Conservation (phyloP, 1,140 invertebrate species). For the Musca domestica region DNA sequence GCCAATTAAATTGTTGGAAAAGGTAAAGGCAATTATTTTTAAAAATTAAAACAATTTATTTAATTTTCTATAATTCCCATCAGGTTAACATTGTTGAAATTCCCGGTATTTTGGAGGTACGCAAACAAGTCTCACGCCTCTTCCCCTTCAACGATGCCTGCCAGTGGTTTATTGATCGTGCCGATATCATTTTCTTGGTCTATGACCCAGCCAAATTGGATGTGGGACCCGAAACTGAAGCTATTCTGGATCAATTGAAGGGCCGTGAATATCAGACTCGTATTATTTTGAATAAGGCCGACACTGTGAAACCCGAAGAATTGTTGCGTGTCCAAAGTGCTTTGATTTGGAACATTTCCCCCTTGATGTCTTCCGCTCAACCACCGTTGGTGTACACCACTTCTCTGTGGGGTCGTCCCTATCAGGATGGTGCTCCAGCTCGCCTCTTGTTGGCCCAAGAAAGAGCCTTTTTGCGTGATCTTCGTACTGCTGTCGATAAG, state of each 20-base stretch:
- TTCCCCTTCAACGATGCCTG: constrained; percentile 95
- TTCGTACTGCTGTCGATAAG: constrained; percentile 79
- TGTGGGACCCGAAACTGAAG: constrained; percentile 90
- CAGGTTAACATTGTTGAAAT: constrained; percentile 95
- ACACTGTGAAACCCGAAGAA: constrained; percentile 89
- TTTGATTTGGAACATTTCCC: constrained; percentile 94
- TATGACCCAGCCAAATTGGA: constrained; percentile 95
- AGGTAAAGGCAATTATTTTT: constrained; percentile 61
- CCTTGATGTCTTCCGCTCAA: constrained; percentile 87
- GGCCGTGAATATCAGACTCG: constrained; percentile 88
- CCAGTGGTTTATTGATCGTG: constrained; percentile 93
- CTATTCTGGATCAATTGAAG: constrained; percentile 88
- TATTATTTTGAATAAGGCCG: constrained; percentile 92
- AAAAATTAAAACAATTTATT: neutral
- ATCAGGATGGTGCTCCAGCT: constrained; percentile 74
- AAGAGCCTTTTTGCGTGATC: constrained; percentile 79
- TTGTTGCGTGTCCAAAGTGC: constrained; percentile 89
- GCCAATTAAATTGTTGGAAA: constrained; percentile 82
- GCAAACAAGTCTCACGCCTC: constrained; percentile 86
- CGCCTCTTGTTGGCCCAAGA: constrained; percentile 82
- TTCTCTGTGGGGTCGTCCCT: constrained; percentile 85
- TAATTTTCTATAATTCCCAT: no score
- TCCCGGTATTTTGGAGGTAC: constrained; percentile 90
- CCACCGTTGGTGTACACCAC: constrained; percentile 94
- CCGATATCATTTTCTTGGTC: constrained; percentile 91